Evolutionary conservation across 2,888 invertebrate species (phyloP), one percentile per base, ranked within the genome.

Genomic region (Hofmannophila pseudospretella): DNA sequence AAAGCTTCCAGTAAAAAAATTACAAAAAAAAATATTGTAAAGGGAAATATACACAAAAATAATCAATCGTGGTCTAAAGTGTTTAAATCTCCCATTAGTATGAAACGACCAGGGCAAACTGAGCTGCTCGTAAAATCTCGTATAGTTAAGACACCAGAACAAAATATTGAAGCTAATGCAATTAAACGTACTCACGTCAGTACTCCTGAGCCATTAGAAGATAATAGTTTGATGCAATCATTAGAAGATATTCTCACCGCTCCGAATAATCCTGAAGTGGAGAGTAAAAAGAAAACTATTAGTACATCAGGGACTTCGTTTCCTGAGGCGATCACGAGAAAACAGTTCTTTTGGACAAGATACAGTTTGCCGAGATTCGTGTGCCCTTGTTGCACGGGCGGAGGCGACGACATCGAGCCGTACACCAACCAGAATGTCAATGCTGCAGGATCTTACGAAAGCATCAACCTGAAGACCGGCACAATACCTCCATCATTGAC

Each of bases 371-470:
- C 77, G 7, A 71, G 43, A 39, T 14, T 67, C 0, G 12, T 70
- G 0, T 84, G 81, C 32, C 80, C 82, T 45, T 79, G 79, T 41
- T 60, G 62, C 14, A 70, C 72, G 2, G 67, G 66, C 4, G 55
- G 51, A n/a, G 63, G 60, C 1, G 66, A 65, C 36, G 44, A 41
- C 4, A 34, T 52, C 11, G 57, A 67, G 40, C 49, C 51, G 2
- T 60, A 54, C 39, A 38, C 33, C 31, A 42, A 42, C 38, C 52
- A 49, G 30, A 62, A 45, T 27, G 38, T 54, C n/a, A 62, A 45
- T 27, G 37, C 54, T n/a, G 46, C 38, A 7, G 65, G 55, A 41
- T 79, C 75, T 1, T 79, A 69, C 41, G 76, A 80, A 56, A 72
- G 57, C 33, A 69, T 81, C 8, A 63, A 27, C 11, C 12, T 27